A percentile compares a stretch with the other conserved stretches of the same genome.
Conservation (phyloP, 2,888 invertebrate genomes). For the Noctua comes region DNA sequence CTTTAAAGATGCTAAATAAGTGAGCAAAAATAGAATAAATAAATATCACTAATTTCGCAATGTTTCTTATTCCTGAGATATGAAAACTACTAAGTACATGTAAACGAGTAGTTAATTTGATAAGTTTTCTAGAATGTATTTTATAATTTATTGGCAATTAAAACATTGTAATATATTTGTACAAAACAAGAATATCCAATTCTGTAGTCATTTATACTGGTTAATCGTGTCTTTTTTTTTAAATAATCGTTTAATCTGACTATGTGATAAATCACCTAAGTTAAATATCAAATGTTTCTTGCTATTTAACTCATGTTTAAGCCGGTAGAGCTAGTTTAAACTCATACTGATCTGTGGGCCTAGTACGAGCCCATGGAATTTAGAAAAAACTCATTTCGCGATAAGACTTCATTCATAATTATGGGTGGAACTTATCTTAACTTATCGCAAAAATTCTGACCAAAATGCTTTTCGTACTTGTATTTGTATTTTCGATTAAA, state of each 20-base stretch:
- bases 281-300: not conserved
- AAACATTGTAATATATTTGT: slow-evolving; percentile 3
- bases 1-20: not conserved
- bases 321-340: not conserved
- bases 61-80: not conserved
- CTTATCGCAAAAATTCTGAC: not conserved
- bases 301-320: not conserved
- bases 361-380: not conserved
- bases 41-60: not conserved
- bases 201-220: not conserved
- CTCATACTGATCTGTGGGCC: not conserved
- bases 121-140: not conserved
- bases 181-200: slow-evolving; percentile 9
- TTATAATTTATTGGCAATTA: not conserved
- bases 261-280: not conserved
- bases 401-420: not conserved
- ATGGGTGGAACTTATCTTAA: too few relatives aligned
- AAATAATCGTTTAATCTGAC: not conserved
- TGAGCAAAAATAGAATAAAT: not conserved
- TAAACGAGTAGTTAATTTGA: not conserved
- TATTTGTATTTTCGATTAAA: not conserved
- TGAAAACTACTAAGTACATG: not conserved
- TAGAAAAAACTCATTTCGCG: not conserved
- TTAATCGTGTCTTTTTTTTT: not conserved
- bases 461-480: not conserved